Conservation (phyloP, 2,113 vertebrate genomes). For the Oxyruncus cristatus region DNA sequence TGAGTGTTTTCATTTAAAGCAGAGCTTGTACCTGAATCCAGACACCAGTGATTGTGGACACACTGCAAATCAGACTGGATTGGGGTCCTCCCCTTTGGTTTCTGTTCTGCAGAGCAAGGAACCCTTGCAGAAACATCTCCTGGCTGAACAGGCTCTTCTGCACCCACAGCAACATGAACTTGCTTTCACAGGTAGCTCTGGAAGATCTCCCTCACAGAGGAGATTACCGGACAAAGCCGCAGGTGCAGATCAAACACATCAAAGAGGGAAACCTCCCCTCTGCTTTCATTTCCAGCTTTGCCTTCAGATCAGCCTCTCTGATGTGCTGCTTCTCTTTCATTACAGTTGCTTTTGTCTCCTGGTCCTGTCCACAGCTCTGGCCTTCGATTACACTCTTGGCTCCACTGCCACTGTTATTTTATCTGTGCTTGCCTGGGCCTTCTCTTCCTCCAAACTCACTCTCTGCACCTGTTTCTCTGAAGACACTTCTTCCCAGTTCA, state of each 20-base stretch:
- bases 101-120: neutral
- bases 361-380: neutral
- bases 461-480: neutral
- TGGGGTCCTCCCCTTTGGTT: fast-evolving
- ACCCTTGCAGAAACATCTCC: neutral
- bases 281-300: neutral
- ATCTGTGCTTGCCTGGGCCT: neutral
- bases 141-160: neutral
- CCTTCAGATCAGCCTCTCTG: neutral
- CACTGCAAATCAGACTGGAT: neutral
- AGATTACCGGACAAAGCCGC: neutral
- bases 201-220: neutral
- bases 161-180: fast-evolving
- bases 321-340: neutral
- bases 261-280: neutral
- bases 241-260: neutral
- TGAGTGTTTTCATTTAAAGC: neutral
- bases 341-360: neutral
- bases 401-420: neutral
- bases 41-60: neutral
- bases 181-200: neutral
- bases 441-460: neutral
- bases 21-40: neutral
- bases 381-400: fast-evolving
- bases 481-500: neutral